These are phyloP conservation scores for Neomorphus geoffroyi DNA, from an alignment of 2,797 vertebrate genomes.

Conservation along the genomic window DNA sequence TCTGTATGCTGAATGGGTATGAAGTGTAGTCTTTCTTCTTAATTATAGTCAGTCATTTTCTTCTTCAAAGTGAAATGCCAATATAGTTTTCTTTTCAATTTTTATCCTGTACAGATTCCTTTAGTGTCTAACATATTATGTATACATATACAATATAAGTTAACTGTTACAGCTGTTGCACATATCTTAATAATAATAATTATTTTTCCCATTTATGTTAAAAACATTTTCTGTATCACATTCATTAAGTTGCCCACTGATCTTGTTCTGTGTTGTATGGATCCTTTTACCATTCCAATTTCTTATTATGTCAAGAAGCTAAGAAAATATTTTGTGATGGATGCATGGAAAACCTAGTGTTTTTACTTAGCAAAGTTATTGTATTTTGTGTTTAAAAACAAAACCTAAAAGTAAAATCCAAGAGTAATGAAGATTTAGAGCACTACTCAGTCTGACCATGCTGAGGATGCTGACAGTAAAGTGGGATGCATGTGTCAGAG, in stretches of 20 bases:
- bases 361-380: background rate
- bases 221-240: background rate
- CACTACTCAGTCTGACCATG: background rate
- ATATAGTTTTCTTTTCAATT: constrained; percentile 5
- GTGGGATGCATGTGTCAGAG: background rate
- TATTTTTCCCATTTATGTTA: background rate
- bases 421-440: background rate
- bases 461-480: background rate
- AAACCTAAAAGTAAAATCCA: background rate
- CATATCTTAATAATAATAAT: background rate
- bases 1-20: background rate
- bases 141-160: background rate
- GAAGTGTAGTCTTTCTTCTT: constrained; percentile 15
- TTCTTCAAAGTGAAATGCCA: background rate
- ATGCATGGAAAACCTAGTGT: background rate
- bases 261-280: background rate
- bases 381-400: background rate
- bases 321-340: background rate
- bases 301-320: background rate
- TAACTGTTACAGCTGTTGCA: background rate
- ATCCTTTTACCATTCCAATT: background rate
- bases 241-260: background rate
- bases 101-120: background rate
- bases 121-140: background rate
- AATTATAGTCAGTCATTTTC: constrained; percentile 33